phyloP scores from a whole-genome alignment of 2,888 invertebrate genomes.

The Choreutis nemorana region DNA sequence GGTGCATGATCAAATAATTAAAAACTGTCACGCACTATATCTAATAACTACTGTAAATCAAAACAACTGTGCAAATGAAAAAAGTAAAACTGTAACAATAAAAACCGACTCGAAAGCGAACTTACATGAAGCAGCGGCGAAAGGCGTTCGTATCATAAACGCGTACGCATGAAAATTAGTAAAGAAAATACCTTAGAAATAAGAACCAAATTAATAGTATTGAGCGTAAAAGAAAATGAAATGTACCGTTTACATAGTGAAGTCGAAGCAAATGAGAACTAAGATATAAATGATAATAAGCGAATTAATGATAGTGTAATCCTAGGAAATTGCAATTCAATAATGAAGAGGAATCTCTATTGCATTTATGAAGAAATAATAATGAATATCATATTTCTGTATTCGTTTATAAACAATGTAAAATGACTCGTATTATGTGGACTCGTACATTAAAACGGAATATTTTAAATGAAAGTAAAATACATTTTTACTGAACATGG shows the following conservation, averaged over 20 bases:
- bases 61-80: slow-evolving; percentile 47
- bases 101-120: slow-evolving; percentile 33
- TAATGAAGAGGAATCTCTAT: too few species aligned
- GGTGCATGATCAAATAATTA: slow-evolving; percentile 49
- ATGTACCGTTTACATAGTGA: slow-evolving; percentile 38
- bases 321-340: too few species aligned
- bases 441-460: too few species aligned
- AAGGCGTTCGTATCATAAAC: slow-evolving; percentile 42
- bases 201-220: too few species aligned
- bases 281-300: slow-evolving; percentile 18
- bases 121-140: slow-evolving; percentile 60
- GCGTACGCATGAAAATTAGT: slow-evolving; percentile 55
- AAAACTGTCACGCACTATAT: slow-evolving; percentile 37
- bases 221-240: slow-evolving; percentile 40
- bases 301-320: slow-evolving; percentile 15
- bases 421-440: too few species aligned
- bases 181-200: slow-evolving; percentile 55
- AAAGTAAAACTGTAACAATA: slow-evolving; percentile 22
- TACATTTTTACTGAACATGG: too few species aligned
- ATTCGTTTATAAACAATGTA: too few species aligned
- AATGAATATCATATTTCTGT: too few species aligned
- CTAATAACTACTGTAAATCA: slow-evolving; percentile 32
- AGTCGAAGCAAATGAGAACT: slow-evolving; percentile 11
- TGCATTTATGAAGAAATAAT: too few species aligned
- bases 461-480: too few species aligned